A percentile compares a stretch with the other conserved stretches of the same genome.
Conservation (phyloP, 2,797 vertebrate species). For the Lutjanus argentimaculatus region DNA sequence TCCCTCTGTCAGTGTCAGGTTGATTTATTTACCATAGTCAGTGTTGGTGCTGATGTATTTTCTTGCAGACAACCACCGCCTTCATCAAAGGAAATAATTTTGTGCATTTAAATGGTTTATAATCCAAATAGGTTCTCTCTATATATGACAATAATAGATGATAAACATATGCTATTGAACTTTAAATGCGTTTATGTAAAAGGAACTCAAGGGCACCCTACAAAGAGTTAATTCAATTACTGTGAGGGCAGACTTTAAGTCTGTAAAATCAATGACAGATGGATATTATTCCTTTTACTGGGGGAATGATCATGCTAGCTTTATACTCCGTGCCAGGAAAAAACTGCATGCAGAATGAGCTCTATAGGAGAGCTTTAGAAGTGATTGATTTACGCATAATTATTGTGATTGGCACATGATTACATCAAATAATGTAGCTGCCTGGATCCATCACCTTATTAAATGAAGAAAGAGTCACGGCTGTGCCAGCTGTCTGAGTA, state of each 20-base stretch:
- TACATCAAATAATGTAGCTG: conserved; percentile 66
- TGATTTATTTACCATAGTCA: conserved; percentile 33
- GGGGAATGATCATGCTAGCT: conserved; percentile 51
- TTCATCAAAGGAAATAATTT: conserved; percentile 29
- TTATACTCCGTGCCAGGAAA: conserved; percentile 58
- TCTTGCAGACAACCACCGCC: background rate
- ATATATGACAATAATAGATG: background rate
- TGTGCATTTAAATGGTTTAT: conserved; percentile 14
- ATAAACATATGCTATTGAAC: conserved; percentile 29
- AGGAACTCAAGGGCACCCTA: conserved; percentile 40
- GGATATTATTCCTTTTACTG: conserved; percentile 65
- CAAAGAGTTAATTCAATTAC: conserved; percentile 70
- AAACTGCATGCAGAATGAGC: conserved; percentile 52
- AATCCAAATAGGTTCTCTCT: conserved; percentile 13
- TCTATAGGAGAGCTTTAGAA: conserved; percentile 54
- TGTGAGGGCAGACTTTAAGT: conserved; percentile 54
- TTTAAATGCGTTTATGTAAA: conserved; percentile 23
- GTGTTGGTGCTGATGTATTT: conserved; percentile 32
- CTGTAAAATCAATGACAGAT: conserved; percentile 76
- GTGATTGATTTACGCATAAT: conserved; percentile 54
- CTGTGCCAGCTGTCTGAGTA: conserved; percentile 52
- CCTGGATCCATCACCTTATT: conserved; percentile 59
- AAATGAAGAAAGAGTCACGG: conserved; percentile 39
- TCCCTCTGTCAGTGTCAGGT: conserved; percentile 27
- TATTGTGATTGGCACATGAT: conserved; percentile 70